Conservation (phyloP, 2,797 vertebrate species). For the Molossus molossus region DNA sequence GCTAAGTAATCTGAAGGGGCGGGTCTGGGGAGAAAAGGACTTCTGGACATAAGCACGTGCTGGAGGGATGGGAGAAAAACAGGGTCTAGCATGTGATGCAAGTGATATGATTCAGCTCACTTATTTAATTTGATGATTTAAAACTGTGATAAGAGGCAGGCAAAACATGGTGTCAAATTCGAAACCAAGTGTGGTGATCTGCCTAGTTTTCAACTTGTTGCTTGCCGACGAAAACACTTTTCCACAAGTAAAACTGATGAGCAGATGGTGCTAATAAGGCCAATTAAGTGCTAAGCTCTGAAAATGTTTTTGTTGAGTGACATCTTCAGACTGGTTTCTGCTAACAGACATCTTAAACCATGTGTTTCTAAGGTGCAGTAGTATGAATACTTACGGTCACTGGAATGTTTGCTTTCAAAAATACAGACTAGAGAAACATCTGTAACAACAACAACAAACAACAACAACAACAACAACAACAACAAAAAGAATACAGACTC, state of each 20-base stretch:
- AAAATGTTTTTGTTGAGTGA: conserved; percentile 81
- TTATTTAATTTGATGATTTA: conserved; percentile 71
- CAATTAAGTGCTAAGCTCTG: conserved; percentile 82
- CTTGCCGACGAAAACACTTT: conserved; percentile 78
- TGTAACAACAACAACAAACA: too few relatives aligned
- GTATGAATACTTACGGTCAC: conserved; percentile 44
- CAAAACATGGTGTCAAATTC: conserved; percentile 69
- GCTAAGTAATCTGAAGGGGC: not conserved
- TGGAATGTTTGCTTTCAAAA: conserved; percentile 67
- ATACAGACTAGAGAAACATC: not conserved
- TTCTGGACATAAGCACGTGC: not conserved
- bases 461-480: too few relatives aligned
- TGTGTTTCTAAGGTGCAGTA: conserved; percentile 60
- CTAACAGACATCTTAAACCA: conserved; percentile 51
- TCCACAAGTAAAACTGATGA: conserved; percentile 75
- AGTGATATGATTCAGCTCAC: not conserved
- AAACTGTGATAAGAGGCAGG: conserved; percentile 74
- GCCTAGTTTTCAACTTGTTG: conserved; percentile 80
- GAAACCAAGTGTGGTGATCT: conserved; percentile 78
- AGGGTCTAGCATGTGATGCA: not conserved
- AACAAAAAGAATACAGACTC: too few relatives aligned
- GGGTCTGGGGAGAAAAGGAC: not conserved
- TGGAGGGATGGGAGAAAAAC: conserved; percentile 41
- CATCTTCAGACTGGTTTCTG: conserved; percentile 75
- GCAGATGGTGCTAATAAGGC: conserved; percentile 83